Evolutionary conservation across 2,113 vertebrate genomes (phyloP).

Genomic region (Camelus dromedarius): DNA sequence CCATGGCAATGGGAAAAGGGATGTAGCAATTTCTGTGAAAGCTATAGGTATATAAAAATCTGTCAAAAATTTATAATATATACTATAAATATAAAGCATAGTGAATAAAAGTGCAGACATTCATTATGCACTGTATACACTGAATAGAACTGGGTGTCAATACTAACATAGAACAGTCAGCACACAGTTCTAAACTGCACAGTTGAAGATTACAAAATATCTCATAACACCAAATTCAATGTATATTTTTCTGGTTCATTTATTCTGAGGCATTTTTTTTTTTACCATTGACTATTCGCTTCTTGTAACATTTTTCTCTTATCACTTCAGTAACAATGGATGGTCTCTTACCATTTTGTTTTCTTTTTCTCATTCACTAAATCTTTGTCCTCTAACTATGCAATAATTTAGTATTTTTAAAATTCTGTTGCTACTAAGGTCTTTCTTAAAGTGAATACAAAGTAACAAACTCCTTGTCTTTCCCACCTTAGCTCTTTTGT

Average conservation of each 20-base stretch:
- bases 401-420: background rate
- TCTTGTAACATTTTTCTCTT: background rate
- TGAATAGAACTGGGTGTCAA: background rate
- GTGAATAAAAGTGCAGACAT: background rate
- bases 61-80: background rate
- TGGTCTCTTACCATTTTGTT: background rate
- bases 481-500: background rate
- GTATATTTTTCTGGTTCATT: background rate
- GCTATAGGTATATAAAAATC: background rate
- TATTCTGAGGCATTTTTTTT: background rate
- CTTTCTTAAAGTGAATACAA: background rate
- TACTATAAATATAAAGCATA: background rate
- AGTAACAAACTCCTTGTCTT: background rate
- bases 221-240: background rate
- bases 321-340: background rate
- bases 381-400: background rate
- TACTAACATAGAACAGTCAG: background rate
- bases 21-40: background rate
- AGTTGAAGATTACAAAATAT: background rate
- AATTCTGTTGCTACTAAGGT: background rate
- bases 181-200: background rate
- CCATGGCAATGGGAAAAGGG: background rate
- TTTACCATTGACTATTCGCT: background rate
- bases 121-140: background rate
- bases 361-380: background rate